Evolutionary conservation across 2,113 vertebrate species (phyloP), one percentile per base, ranked within the genome.

Genomic region (Petaurus breviceps): DNA sequence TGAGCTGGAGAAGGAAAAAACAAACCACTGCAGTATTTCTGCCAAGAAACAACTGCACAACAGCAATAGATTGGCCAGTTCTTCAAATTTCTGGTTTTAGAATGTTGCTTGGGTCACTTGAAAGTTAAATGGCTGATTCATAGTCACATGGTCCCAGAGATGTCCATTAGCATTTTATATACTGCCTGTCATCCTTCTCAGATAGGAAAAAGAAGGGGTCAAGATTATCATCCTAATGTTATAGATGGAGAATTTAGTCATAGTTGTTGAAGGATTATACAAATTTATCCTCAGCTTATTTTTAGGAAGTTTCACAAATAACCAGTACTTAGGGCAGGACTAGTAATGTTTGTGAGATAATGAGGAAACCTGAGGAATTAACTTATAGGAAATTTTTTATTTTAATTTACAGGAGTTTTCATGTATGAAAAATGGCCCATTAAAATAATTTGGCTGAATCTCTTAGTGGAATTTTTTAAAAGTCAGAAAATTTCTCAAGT

Each of bases 301-400:
- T n/a, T 22, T 8, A 47, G 28, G 52, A 47, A 16, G 22, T 51
- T 51, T n/a, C 25, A 46, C 26, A 26, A 43, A n/a, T 25, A 28
- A 2, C 0, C 89, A 11, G 0, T 94, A 95, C 89, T 77, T 5
- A 54, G 55, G 54, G 4, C 94, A 49, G 92, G 23, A 51, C 51
- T 22, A 19, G 50, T 91, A 55, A 89, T 55, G 7, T 50, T 57
- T 43, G 43, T 55, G 91, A 77, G 46, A 77, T 25, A 53, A 52
- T 61, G 51, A 84, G 37, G 52, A 89, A 94, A 93, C 92, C 47
- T 46, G 47, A 89, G 28, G 22, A 92, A 89, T 89, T 97, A 25
- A 43, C 47, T 89, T 89, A 24, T 51, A n/a, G 91, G n/a, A 77
- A 22, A 43, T 77, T 77, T 77, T 43, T 3, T 3, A 49, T 77